Conservation (phyloP, 2,888 invertebrate genomes). For the Andrena marginata region DNA sequence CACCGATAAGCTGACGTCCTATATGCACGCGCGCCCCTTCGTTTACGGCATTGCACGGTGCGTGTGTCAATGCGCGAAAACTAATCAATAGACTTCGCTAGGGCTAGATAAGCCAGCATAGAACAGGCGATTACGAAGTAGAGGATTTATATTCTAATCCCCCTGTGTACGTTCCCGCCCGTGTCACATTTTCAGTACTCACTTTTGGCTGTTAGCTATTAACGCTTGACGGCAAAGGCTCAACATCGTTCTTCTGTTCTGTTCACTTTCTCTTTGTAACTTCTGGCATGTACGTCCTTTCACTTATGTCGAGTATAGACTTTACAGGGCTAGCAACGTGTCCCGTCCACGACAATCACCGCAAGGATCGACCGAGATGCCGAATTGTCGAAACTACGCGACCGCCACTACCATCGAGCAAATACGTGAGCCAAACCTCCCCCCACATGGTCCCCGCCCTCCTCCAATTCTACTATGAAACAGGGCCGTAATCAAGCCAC, state of each 20-base stretch:
- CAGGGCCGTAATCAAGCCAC: slow-evolving; percentile 64
- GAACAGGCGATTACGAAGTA: not conserved
- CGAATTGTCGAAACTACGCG: slow-evolving; percentile 63
- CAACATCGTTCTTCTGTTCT: slow-evolving; percentile 75
- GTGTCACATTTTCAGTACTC: slow-evolving; percentile 69
- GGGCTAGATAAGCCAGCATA: not conserved
- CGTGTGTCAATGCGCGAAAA: slow-evolving; percentile 61
- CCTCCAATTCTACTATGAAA: slow-evolving; percentile 46
- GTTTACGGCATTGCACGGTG: slow-evolving; percentile 27
- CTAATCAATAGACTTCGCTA: slow-evolving; percentile 64
- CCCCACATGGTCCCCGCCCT: slow-evolving; percentile 58
- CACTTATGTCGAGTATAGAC: not conserved
- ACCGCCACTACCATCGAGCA: slow-evolving; percentile 73
- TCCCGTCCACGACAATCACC: slow-evolving; percentile 20
- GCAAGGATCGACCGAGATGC: slow-evolving; percentile 37
- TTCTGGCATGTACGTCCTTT: slow-evolving; percentile 28
- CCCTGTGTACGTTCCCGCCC: not conserved
- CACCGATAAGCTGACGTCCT: slow-evolving; percentile 48
- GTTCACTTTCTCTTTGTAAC: slow-evolving; percentile 10
- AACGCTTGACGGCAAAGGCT: slow-evolving; percentile 80
- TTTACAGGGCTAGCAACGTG: not conserved
- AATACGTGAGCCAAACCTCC: slow-evolving; percentile 68
- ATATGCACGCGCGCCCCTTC: slow-evolving; percentile 34
- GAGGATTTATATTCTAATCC: not conserved
- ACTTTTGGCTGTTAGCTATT: slow-evolving; percentile 82